Evolutionary conservation across 2,113 vertebrate species (phyloP), one percentile per base, ranked within the genome.

Genomic region (Romanogobio albipinnatus): DNA sequence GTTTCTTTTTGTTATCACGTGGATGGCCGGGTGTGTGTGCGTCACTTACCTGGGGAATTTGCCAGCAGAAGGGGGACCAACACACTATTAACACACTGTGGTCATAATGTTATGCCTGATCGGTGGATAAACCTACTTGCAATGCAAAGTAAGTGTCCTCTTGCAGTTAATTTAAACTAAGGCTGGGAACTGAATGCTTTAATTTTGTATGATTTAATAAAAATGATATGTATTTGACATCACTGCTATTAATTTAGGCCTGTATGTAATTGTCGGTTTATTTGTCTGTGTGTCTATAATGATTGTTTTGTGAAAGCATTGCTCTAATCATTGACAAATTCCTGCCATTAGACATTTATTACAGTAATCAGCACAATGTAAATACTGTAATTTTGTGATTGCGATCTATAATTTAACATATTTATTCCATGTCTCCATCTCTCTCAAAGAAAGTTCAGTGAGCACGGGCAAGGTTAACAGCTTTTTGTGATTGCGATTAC

Each of bases 321-420:
- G 13, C 15, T 80, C 22, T 19, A 33, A 33, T 49, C n/a, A 64
- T 26, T 91, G 89, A 88, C 84, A 70, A 88, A 84, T 82, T 77
- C 75, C 89, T 88, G 77, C 70, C 70, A 81, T 89, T 89, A 88
- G 88, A 87, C 88, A 73, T 33, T 66, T 88, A 90, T 90, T 81
- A 84, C 79, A 81, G 87, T 86, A 86, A 49, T 84, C 47, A 64
- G 86, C 87, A 87, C 86, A 86, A 87, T 81, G 61, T n/a, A 81
- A 62, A 79, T 47, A 29, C 77, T 47, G 58, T 79, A 9, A 49
- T 81, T 66, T 26, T 51, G 61, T 51, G 26, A 68, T 81, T 68
- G 78, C 10, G 3, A 49, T 51, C 61, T 2, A 66, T 51, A 81
- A 33, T 81, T 81, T 68, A 81, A 47, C 58, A 39, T 10, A 26